phyloP scores from a whole-genome alignment of 2,113 vertebrate genomes.

The Cebus imitator region DNA sequence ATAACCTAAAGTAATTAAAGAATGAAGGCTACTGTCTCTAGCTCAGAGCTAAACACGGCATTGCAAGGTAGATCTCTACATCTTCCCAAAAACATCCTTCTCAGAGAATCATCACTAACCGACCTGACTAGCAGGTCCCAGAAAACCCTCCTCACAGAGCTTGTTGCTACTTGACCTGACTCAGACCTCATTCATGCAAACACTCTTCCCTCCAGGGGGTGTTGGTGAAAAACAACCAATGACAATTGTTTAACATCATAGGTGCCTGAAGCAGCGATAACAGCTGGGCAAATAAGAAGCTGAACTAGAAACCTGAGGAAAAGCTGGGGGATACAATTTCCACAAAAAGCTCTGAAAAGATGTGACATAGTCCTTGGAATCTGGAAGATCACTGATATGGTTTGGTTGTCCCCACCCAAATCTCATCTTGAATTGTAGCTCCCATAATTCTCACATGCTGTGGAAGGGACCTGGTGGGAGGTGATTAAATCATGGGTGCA shows the following conservation, averaged over 20 bases:
- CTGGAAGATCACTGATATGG: too few relatives aligned
- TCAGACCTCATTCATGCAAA: background rate
- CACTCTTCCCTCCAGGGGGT: background rate
- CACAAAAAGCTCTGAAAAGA: background rate
- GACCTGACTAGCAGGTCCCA: background rate
- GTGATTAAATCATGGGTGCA: too few relatives aligned
- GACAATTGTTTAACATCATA: background rate
- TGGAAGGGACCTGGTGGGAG: too few relatives aligned
- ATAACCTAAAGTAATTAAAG: conserved; percentile 42
- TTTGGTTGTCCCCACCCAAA: too few relatives aligned
- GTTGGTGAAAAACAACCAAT: background rate
- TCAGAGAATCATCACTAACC: background rate
- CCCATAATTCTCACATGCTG: too few relatives aligned
- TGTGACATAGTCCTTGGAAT: background rate
- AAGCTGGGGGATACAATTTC: background rate
- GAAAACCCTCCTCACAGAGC: background rate
- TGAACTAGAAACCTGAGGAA: background rate
- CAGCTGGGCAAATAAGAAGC: background rate
- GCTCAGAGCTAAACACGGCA: background rate
- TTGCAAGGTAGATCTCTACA: background rate
- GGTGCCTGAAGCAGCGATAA: background rate
- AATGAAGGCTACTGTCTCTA: conserved; percentile 50
- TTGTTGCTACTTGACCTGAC: background rate
- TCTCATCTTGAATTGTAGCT: too few relatives aligned
- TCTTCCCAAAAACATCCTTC: background rate